Evolutionary conservation across 2,797 vertebrate species (phyloP).

Genomic region (Acipenser transmontanus): DNA sequence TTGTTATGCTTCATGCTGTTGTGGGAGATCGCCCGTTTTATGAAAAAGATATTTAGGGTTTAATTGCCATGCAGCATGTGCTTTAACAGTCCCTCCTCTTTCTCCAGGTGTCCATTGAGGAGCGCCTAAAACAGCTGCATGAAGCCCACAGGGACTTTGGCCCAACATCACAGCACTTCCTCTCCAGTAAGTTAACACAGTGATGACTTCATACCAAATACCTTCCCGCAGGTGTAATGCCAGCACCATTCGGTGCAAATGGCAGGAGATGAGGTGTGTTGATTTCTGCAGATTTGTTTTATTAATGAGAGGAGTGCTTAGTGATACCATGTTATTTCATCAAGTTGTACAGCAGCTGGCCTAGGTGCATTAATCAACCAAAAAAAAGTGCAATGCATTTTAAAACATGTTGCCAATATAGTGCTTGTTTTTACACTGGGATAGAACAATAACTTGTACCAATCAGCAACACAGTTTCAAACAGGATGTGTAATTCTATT

Average conservation of each 20-base stretch:
- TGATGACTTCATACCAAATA: not conserved
- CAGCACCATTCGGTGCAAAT: not conserved
- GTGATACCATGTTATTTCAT: too few species aligned
- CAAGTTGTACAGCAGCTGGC: too few species aligned
- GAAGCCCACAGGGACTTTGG: constrained; percentile 86
- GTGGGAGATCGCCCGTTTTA: not conserved
- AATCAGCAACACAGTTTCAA: too few species aligned
- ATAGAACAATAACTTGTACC: too few species aligned
- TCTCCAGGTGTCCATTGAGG: constrained; percentile 76
- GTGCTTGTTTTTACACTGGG: too few species aligned
- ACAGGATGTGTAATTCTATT: too few species aligned
- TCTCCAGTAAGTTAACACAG: constrained; percentile 72
- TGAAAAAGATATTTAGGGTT: constrained; percentile 1
- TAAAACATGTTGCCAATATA: too few species aligned
- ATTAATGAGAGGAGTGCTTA: too few species aligned
- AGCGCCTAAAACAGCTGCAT: constrained; percentile 83
- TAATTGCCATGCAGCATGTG: not conserved
- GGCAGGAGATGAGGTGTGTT: not conserved
- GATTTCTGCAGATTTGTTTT: not conserved
- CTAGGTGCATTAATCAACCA: too few species aligned
- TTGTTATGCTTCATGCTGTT: not conserved
- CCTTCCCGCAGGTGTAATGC: not conserved
- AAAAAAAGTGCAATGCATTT: too few species aligned
- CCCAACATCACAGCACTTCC: constrained; percentile 72
- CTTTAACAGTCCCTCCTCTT: constrained; percentile 20